Conservation (phyloP, 2,113 vertebrate species). For the Okapia johnstoni region DNA sequence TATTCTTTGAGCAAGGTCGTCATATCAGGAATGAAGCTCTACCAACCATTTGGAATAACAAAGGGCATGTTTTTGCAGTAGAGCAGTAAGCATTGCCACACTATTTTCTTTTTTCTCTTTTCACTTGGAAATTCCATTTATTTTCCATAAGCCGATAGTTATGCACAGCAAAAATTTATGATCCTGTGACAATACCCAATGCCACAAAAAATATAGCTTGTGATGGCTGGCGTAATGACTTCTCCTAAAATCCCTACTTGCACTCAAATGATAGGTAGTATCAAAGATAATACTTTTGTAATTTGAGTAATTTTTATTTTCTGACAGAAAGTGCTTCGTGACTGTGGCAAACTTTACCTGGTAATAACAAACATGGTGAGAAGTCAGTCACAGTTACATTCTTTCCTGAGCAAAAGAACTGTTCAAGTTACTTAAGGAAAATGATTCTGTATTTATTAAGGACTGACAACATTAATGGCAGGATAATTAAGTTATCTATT, state of each 20-base stretch:
- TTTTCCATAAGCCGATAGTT: conserved; percentile 36
- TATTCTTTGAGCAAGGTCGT: conserved; percentile 14
- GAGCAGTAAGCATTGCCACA: conserved; percentile 62
- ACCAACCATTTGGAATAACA: conserved; percentile 67
- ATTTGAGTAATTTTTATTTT: conserved; percentile 56
- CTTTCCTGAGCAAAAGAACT: conserved; percentile 30
- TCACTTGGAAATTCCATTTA: conserved; percentile 39
- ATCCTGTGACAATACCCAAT: conserved; percentile 60
- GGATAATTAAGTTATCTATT: background rate
- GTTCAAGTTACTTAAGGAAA: conserved; percentile 16
- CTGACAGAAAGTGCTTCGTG: background rate
- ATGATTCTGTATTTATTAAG: conserved; percentile 16
- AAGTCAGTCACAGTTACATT: background rate
- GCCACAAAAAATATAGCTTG: conserved; percentile 60
- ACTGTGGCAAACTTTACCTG: conserved; percentile 24
- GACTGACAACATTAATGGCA: background rate
- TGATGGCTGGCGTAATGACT: conserved; percentile 57
- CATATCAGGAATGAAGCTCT: background rate
- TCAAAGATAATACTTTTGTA: conserved; percentile 59
- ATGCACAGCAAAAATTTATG: conserved; percentile 31
- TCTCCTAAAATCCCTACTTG: conserved; percentile 53
- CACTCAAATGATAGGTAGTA: conserved; percentile 49
- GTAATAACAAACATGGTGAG: conserved; percentile 2
- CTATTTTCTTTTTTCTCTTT: conserved; percentile 19
- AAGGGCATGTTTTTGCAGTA: conserved; percentile 58